These are phyloP conservation scores for Trachymyrmex septentrionalis DNA, from an alignment of 1,140 invertebrate genomes.

Conservation along the genomic window DNA sequence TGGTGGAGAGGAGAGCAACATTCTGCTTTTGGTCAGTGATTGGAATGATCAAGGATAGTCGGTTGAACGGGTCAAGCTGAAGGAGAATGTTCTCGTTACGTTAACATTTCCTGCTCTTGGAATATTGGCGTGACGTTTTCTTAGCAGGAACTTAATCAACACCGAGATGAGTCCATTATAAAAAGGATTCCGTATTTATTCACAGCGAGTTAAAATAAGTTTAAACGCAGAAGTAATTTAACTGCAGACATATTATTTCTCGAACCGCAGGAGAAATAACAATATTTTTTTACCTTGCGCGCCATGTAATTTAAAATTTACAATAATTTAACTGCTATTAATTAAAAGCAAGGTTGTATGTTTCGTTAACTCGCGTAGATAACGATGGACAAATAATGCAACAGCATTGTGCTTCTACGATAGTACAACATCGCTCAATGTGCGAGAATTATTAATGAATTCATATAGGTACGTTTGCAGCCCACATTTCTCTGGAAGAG, in stretches of 20 bases:
- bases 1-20: not conserved
- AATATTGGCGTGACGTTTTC: not conserved
- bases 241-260: not conserved
- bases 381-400: not conserved
- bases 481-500: not conserved
- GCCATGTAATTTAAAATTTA: not conserved
- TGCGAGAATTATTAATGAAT: slow-evolving; percentile 44
- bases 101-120: slow-evolving; percentile 36
- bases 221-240: not conserved
- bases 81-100: slow-evolving; percentile 43
- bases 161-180: not conserved
- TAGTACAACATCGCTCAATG: not conserved
- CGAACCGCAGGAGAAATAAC: not conserved
- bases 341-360: not conserved
- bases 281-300: not conserved
- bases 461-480: not conserved
- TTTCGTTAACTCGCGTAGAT: not conserved
- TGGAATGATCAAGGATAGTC: slow-evolving; percentile 46
- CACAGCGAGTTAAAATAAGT: not conserved
- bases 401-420: not conserved
- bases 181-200: slow-evolving; percentile 38
- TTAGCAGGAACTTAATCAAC: slow-evolving; percentile 20
- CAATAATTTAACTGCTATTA: slow-evolving; percentile 13
- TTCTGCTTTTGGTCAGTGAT: slow-evolving; percentile 47
- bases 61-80: slow-evolving; percentile 4